Percentiles rank a stretch among this genome's conserved stretches.
Conservation (phyloP, 2,113 vertebrate genomes). For the Haemorhous mexicanus region DNA sequence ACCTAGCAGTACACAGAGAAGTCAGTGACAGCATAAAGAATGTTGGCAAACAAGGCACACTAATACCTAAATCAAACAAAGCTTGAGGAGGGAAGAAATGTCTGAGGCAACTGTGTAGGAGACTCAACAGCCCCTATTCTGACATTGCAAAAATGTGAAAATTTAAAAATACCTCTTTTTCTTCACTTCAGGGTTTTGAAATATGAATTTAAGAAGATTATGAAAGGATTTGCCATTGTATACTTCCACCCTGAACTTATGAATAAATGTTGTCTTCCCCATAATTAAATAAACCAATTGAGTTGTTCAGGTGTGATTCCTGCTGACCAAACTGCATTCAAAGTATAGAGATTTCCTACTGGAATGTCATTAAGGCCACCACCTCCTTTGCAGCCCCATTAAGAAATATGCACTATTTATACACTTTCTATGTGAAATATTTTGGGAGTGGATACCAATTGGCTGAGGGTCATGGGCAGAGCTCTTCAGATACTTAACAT, state of each 20-base stretch:
- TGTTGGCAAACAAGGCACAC: neutral
- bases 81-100: neutral
- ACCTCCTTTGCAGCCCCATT: neutral
- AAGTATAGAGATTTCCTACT: neutral
- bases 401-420: neutral
- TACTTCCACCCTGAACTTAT: conserved; percentile 5
- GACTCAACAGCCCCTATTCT: neutral
- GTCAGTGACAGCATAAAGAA: neutral
- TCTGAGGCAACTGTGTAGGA: neutral
- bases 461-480: neutral
- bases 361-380: neutral
- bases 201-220: conserved; percentile 34
- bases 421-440: neutral
- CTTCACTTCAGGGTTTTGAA: conserved; percentile 39
- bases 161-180: conserved; percentile 40
- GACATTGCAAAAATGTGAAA: conserved; percentile 38
- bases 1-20: neutral
- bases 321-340: neutral
- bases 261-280: conserved; percentile 23
- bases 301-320: conserved; percentile 10
- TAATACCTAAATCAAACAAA: neutral
- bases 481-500: neutral
- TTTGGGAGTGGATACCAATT: neutral
- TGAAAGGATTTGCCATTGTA: conserved; percentile 31
- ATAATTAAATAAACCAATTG: conserved; percentile 47